Base-by-base conservation (phyloP, 2,888 invertebrate species). In the Liodrosophila aerea region DNA sequence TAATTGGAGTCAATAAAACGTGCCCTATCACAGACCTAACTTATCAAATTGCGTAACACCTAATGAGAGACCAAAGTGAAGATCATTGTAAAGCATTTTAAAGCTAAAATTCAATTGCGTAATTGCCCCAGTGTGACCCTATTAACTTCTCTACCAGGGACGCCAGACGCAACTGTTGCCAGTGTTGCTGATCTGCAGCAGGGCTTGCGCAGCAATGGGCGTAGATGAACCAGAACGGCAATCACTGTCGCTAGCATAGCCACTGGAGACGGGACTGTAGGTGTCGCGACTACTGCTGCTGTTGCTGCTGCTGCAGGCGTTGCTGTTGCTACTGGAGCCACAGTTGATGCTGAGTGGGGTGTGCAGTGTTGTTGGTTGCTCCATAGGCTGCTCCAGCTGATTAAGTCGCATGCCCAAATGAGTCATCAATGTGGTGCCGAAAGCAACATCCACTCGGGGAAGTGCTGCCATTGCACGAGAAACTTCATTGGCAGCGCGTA, bases 341-440 rank as follows among this genome's bases (percentile, higher is more conserved):
- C 88, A 88, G 58, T 73, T 69, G 29, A 88, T 86, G 47, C 73
- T 80, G 4, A 88, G 63, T 1, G 87, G 88, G 0, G 76, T 66
- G 40, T 70, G 74, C 27, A 70, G 61, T 7, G 64, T 37, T 45
- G 64, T 53, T 11, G 59, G 13, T 43, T 85, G 78, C 9, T 70
- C 70, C 44, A 67, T 34, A 9, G 81, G 72, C 54, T 78, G 75
- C 40, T 87, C 88, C 63, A 89, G 63, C 65, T 89, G 87, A 70
- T 96, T 96, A 67, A 97, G 92, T 41, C 95, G 93, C 91, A 95
- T 94, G 15, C 96, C 97, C 69, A 97, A 92, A 90, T 97, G 96
- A 47, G 96, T 95, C 96, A 97, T 96, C 82, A 97, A 91, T 85
- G 95, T 94, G 43, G 96, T 96, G 46, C 97, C 96, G 62, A 97